Evolutionary conservation across 2,888 invertebrate species (phyloP), one percentile per base, ranked within the genome.

Genomic region (Nycteola revayana): DNA sequence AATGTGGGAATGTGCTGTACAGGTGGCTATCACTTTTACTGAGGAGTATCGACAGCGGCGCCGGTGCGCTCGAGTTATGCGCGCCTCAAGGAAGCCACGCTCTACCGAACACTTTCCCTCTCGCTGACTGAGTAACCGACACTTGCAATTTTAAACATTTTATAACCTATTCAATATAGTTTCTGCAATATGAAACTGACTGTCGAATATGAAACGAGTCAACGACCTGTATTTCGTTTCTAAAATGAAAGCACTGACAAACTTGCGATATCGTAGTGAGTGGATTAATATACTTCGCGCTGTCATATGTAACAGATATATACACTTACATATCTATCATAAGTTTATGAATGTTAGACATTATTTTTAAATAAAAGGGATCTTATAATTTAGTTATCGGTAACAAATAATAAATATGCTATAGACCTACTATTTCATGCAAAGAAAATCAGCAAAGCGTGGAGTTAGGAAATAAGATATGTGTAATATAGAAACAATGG

Each of bases 41-140:
- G 49, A 52, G 42, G 3, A 21, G 21, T 6, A 6, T 21, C 14
- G 45, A 36, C 49, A 42, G 49, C 51, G 54, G n/a, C n/a, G n/a
- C n/a, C n/a, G 47, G 47, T 55, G 55, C 57, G 58, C 58, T 51
- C 54, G 53, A 62, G 66, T 45, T 49, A 51, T 46, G 60, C 45
- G 56, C 32, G 56, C 44, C 54, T 56, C 52, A 58, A 73, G 82
- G 81, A 78, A 81, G 67, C 65, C 53, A 69, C 75, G 79, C 55
- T 77, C 73, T 63, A 72, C 52, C 62, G 76, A 67, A 59, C 73
- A 82, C 86, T 87, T 88, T 88, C 87, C 80, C 83, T 84, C 74
- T 81, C 73, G 58, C 49, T 60, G 60, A 68, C 71, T 62, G 66
- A 66, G 69, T 67, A 79, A 71, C 74, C 70, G 67, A 62, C 59